phyloP scores from a whole-genome alignment of 2,888 invertebrate species.

The Melinaea menophilus region DNA sequence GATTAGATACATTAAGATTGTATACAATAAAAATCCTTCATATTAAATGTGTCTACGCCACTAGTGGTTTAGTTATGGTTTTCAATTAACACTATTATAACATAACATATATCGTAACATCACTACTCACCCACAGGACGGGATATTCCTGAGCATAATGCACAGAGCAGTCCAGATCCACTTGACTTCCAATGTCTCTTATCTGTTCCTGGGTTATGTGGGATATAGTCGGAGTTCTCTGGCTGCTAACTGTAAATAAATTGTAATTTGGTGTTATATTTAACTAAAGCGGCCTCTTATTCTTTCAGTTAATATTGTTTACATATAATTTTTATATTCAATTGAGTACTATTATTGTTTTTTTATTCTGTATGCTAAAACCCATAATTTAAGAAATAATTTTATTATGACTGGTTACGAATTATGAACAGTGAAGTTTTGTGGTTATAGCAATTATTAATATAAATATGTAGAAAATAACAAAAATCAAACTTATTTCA shows the following conservation, averaged over 20 bases:
- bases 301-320: no score
- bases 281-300: no score
- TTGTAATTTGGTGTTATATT: not conserved
- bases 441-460: not conserved
- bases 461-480: not conserved
- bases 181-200: slow-evolving; percentile 92
- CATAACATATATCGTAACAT: no score
- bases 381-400: no score
- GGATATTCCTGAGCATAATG: slow-evolving; percentile 93
- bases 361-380: no score
- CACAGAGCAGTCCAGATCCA: slow-evolving; percentile 92
- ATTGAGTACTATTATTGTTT: no score
- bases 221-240: slow-evolving; percentile 92
- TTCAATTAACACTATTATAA: no score
- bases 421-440: not conserved
- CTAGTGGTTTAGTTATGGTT: not conserved
- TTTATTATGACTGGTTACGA: no score
- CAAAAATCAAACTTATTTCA: no score
- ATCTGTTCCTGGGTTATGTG: slow-evolving; percentile 95
- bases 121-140: slow-evolving; percentile 83
- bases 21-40: not conserved
- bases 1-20: not conserved
- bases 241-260: slow-evolving; percentile 74
- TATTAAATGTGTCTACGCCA: not conserved
- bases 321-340: no score